Percentiles rank a stretch among this genome's conserved stretches.
Evolutionary conservation across 2,113 vertebrate species (phyloP).

Genomic region (Pterocles burchelli): DNA sequence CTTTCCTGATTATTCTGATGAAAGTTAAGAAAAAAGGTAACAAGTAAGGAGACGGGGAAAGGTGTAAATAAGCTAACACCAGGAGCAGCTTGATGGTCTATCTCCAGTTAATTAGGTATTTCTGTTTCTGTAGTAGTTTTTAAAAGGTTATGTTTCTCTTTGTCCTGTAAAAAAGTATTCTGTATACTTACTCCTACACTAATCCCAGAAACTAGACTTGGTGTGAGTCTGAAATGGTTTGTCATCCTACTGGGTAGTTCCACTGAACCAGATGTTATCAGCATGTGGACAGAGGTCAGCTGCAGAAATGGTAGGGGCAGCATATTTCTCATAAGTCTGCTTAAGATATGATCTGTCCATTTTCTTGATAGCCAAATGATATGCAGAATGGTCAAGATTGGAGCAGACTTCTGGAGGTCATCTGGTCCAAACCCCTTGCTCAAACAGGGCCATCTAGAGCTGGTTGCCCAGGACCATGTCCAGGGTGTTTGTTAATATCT

Average conservation of each 20-base stretch:
- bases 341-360: neutral
- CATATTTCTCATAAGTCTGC: neutral
- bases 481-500: neutral
- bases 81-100: neutral
- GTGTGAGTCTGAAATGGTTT: neutral
- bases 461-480: neutral
- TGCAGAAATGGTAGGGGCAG: neutral
- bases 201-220: neutral
- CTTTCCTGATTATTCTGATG: neutral
- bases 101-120: neutral
- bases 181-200: neutral
- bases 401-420: neutral
- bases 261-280: neutral
- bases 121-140: neutral
- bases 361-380: neutral
- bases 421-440: neutral
- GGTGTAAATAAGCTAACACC: neutral
- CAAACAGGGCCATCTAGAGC: neutral
- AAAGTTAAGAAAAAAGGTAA: neutral
- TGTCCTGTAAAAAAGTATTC: neutral
- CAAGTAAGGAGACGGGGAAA: neutral
- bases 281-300: neutral
- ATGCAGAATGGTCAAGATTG: neutral
- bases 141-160: neutral
- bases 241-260: neutral